Percentiles rank a stretch among this genome's conserved stretches.
phyloP scores from a whole-genome alignment of 2,888 invertebrate genomes.

The Scaptomyza flava region DNA sequence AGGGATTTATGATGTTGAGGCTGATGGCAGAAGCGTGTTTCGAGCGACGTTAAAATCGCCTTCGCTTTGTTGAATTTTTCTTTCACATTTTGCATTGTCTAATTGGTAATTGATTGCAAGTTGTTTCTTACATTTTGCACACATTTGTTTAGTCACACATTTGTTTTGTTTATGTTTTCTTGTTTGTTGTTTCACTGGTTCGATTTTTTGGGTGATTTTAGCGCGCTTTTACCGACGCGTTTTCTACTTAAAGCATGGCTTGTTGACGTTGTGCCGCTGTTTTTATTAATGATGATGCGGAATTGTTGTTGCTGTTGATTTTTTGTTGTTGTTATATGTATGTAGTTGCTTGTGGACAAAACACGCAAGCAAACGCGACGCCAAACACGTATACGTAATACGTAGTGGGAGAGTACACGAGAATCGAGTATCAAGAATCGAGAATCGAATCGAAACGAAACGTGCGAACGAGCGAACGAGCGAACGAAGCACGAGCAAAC shows the following conservation, averaged over 20 bases:
- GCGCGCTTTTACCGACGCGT: constrained; percentile 71
- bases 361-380: constrained; percentile 54
- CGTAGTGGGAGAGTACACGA: constrained; percentile 44
- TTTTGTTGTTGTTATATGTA: constrained; percentile 24
- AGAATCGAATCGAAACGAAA: constrained; percentile 41
- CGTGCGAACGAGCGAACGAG: constrained; percentile 57
- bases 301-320: constrained; percentile 27
- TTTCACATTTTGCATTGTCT: constrained; percentile 18
- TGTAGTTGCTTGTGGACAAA: constrained; percentile 23
- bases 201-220: constrained; percentile 26
- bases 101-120: constrained; percentile 7
- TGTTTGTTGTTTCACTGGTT: constrained; percentile 5
- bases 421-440: constrained; percentile 18
- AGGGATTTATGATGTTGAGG: constrained; percentile 12
- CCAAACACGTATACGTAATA: constrained; percentile 52
- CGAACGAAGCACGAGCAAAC: constrained; percentile 63
- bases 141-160: constrained; percentile 58
- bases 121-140: constrained; percentile 66
- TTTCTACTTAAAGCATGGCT: constrained; percentile 42
- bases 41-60: constrained; percentile 52
- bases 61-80: constrained; percentile 32
- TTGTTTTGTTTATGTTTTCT: constrained; percentile 57
- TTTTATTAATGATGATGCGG: constrained; percentile 20
- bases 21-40: constrained; percentile 21
- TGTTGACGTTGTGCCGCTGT: constrained; percentile 39